Evolutionary conservation across 2,888 invertebrate species (phyloP).

Genomic region (Acleris cristana): DNA sequence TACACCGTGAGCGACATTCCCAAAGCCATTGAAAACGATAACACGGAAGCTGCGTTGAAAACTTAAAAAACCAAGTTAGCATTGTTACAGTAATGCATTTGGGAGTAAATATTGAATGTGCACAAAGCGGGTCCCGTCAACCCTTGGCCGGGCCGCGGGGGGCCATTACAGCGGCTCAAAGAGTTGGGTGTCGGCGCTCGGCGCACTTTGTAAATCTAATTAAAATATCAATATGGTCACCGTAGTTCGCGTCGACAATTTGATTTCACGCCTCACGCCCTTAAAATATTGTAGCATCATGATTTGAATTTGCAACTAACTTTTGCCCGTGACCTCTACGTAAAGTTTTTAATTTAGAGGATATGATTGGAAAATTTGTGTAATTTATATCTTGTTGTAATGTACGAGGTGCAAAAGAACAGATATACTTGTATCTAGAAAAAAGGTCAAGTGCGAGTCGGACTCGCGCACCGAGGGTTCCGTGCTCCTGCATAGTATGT

Average conservation of each 20-base stretch:
- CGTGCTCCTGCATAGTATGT: too few species aligned
- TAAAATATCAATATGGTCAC: constrained; percentile 83
- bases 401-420: too few species aligned
- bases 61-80: constrained; percentile 81
- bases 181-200: constrained; percentile 76
- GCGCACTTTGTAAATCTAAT: constrained; percentile 82
- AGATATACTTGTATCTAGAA: too few species aligned
- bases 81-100: constrained; percentile 83
- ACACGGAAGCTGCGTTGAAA: constrained; percentile 81
- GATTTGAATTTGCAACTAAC: neutral
- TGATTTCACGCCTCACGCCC: constrained; percentile 78
- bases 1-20: constrained; percentile 78
- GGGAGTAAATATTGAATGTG: constrained; percentile 82
- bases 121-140: constrained; percentile 77
- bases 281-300: constrained; percentile 40
- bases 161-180: constrained; percentile 81
- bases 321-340: neutral
- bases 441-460: too few species aligned
- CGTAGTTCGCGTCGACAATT: constrained; percentile 78
- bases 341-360: too few species aligned
- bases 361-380: too few species aligned
- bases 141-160: constrained; percentile 81
- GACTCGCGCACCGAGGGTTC: too few species aligned
- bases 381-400: too few species aligned
- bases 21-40: constrained; percentile 81